Base-by-base conservation (phyloP, 2,797 vertebrate genomes). In the Leuciscus waleckii region DNA sequence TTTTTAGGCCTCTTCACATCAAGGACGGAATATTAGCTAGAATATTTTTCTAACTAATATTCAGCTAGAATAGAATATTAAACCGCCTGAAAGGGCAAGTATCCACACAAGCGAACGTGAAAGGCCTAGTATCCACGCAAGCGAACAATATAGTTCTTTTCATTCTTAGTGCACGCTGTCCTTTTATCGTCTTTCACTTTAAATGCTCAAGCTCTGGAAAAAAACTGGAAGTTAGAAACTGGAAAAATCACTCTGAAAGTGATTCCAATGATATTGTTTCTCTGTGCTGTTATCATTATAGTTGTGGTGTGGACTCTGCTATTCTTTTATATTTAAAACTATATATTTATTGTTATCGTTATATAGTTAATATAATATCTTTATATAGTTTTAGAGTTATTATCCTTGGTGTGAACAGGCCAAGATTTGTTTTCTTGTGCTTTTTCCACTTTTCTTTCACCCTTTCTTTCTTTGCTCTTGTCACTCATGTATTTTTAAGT, bases 401-500 rank as follows among this genome's bases (percentile, higher is more conserved):
- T 63, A 14, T 29, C 26, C 13, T 7, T 29, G 61, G 13, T 63
- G 13, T 63, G 26, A 63, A 63, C 5, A 63, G 26, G n/a, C 26
- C 61, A 37, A 11, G 17, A 23, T 37, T 77, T n/a, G 5, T 39
- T 23, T 58, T 39, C 5, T 77, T 77, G 14, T 10, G 6, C 6
- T 77, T 77, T 39, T 77, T 73, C 63, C 14, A 65, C 14, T 7
- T 29, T 65, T 32, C 13, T 32, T 86, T 84, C 87, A 21, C 3
- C 21, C 41, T 35, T 69, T 41, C 41, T 73, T 74, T 58, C 21
- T n/a, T 73, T 76, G 17, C 23, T 61, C 68, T 41, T 56, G 68
- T 56, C 69, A 63, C 37, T 43, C 51, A 46, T 29, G 29, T 43
- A 26, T 73, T 73, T 78, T 74, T 29, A 43, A 70, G 37, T 29